Evolutionary conservation across 2,888 invertebrate genomes (phyloP), one percentile per base, ranked within the genome.

Genomic region (Antheraea assamensis): DNA sequence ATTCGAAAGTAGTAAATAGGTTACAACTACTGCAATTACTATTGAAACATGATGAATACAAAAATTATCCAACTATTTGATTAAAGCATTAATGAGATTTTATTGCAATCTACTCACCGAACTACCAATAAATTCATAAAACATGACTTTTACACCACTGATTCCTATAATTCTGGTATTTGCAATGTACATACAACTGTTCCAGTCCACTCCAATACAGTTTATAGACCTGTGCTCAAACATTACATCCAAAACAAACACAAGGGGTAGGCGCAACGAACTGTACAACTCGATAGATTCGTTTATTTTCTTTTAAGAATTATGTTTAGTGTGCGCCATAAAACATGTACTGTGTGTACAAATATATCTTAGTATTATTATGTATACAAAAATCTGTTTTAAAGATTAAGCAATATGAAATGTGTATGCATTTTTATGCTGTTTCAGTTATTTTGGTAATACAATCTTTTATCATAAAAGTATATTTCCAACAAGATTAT

Each of bases 161-260:
- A 35, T 68, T 35, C 35, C 24, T n/a, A 31, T 68, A 35, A 68
- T 35, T 21, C 68, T 68, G n/a, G 35, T 82, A 78, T 80, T 78
- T 80, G 81, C 80, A 81, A 82, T 80, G 77, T 82, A 80, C 77
- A 80, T 79, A 82, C 84, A 84, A 83, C 81, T 87, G 85, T 85
- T 83, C 82, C 81, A 86, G 83, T 83, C 83, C 80, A 78, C 77
- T 84, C 77, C 80, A 77, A 79, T 83, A 81, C 82, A 85, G 84
- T 91, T 92, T 90, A 90, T 88, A 81, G 81, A 82, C 85, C 87
- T 84, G 82, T 83, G 82, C 86, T 85, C 81, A 87, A 89, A 89
- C 87, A 90, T 85, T 83, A 86, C 81, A 83, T 87, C 86, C 85
- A 87, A 88, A 87, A 85, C 85, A 88, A 91, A 89, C 87, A 88